A percentile compares a stretch with the other conserved stretches of the same genome.
Evolutionary conservation across 1,140 invertebrate genomes (phyloP).

Genomic region (Neodiprion lecontei): DNA sequence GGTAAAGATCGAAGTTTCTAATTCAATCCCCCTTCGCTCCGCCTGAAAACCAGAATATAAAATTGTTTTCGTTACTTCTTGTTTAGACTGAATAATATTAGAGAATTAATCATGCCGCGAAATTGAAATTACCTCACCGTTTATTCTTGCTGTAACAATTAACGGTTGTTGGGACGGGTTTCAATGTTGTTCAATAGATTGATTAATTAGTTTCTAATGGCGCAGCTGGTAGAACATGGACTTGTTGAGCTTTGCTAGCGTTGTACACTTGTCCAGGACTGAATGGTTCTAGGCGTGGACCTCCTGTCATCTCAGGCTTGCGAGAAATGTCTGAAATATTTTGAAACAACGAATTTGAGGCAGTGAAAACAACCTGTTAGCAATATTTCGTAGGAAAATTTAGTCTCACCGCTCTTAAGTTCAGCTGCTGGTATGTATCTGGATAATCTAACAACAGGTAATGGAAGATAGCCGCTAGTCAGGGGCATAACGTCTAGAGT

Average conservation of each 20-base stretch:
- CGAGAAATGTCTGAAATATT: constrained; percentile 42
- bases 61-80: no score
- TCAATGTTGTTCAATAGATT: neutral
- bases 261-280: constrained; percentile 89
- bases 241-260: constrained; percentile 84
- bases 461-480: constrained; percentile 84
- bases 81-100: no score
- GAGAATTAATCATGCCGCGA: neutral
- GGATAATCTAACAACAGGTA: constrained; percentile 87
- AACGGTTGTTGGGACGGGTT: no score
- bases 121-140: neutral
- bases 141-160: no score
- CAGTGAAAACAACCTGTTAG: constrained; percentile 1
- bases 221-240: constrained; percentile 77
- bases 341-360: constrained; percentile 36
- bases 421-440: constrained; percentile 87
- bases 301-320: constrained; percentile 52
- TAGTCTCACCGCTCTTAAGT: constrained; percentile 66
- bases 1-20: no score
- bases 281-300: constrained; percentile 81
- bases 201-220: constrained; percentile 42
- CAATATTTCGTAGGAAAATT: constrained; percentile 8
- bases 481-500: constrained; percentile 91
- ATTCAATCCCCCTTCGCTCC: no score
- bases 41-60: no score